Base-by-base conservation (phyloP, 1,140 invertebrate genomes). In the Hylaeus volcanicus region DNA sequence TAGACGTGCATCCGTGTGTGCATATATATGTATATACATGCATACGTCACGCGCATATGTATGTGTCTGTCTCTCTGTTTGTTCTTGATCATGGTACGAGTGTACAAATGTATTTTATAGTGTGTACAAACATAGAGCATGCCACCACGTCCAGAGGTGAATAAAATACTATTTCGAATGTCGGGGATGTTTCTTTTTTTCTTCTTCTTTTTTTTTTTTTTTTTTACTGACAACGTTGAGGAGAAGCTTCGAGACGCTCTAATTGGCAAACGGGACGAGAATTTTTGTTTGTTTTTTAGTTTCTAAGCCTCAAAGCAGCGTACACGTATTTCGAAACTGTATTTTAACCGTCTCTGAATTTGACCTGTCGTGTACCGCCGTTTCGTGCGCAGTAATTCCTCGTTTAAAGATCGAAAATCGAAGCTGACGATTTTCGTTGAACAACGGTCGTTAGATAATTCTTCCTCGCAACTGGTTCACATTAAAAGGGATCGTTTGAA, bases 91-190 rank as follows among this genome's bases (percentile, higher is more conserved):
- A 80, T 73, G 66, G 66, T 85, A 75, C 71, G 71, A 86, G 65
- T 87, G 74, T 86, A 74, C 75, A 64, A 88, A 87, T 91, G 90
- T 89, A 79, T 65, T 70, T 26, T 56, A 75, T 91, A 90, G 89
- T 89, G 76, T 88, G 85, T 91, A 86, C 84, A 85, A 83, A 39
- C 77, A 90, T 92, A 92, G 89, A 92, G 90, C 90, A 92, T 92
- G 90, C 81, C 79, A 89, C 86, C 86, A 89, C 85, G 87, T 75
- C 65, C 86, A 76, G 71, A 73, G 66, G 68, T 39, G 79, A 74
- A 74, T 77, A 82, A 86, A 78, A 78, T 73, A 71, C 60, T 74
- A 53, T 77, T 85, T 85, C 64, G 70, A 77, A 72, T 76, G 12
- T 51, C 43, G 6, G 8, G 2, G 51, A 9, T 11, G 9, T 51